These are phyloP conservation scores for Chelon labrosus DNA, from an alignment of 2,797 vertebrate species.

Conservation along the genomic window DNA sequence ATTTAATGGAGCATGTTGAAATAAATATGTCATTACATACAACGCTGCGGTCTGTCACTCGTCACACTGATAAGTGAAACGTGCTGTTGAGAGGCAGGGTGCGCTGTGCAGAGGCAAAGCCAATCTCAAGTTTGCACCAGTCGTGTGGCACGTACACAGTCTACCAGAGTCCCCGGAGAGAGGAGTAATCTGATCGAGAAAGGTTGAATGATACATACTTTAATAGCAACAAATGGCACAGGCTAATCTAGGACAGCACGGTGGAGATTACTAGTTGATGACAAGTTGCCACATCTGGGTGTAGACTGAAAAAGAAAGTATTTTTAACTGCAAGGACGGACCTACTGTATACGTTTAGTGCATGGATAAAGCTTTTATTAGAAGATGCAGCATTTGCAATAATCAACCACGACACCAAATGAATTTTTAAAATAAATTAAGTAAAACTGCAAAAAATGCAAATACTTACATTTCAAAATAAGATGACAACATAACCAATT, in stretches of 20 bases:
- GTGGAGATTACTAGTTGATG: not conserved
- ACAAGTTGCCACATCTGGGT: not conserved
- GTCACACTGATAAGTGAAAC: not conserved
- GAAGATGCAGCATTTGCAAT: not conserved
- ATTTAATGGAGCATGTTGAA: not conserved
- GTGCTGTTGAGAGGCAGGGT: conserved; percentile 20
- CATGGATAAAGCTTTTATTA: not conserved
- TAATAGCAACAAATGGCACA: conserved; percentile 44
- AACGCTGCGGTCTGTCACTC: not conserved
- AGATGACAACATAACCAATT: not conserved
- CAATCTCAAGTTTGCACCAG: conserved; percentile 60
- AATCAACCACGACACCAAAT: not conserved
- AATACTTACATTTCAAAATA: not conserved
- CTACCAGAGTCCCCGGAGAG: conserved; percentile 67
- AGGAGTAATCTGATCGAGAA: conserved; percentile 62
- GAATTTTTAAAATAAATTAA: not conserved
- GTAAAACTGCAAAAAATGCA: not conserved
- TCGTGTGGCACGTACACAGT: conserved; percentile 76
- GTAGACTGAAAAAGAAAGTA: conserved; percentile 14
- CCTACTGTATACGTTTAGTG: not conserved
- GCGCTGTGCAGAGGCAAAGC: conserved; percentile 39
- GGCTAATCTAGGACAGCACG: not conserved
- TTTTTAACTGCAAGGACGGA: not conserved
- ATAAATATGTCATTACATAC: not conserved
- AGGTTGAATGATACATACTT: conserved; percentile 56